Percentiles rank a stretch among this genome's conserved stretches.
Evolutionary conservation across 2,797 vertebrate genomes (phyloP).

Genomic region (Gymnocypris eckloni): DNA sequence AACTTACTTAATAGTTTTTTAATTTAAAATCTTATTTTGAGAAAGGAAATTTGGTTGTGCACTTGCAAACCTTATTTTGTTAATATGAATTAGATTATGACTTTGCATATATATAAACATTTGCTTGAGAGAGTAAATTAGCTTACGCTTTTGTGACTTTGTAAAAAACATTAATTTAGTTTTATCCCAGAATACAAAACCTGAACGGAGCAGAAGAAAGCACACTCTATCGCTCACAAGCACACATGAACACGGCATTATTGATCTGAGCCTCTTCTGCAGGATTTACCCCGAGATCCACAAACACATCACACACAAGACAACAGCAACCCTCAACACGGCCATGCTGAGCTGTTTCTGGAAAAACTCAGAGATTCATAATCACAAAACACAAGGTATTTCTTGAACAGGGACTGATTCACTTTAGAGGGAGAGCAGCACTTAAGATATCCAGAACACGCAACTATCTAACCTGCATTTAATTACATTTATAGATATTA

Average conservation of each 20-base stretch:
- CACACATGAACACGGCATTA: neutral
- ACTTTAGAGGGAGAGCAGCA: neutral
- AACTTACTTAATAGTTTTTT: neutral
- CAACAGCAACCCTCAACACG: neutral
- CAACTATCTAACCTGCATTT: too few species aligned
- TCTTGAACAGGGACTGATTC: neutral
- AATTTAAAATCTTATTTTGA: neutral
- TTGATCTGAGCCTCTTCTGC: neutral
- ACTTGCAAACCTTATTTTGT: neutral
- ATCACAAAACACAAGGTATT: neutral
- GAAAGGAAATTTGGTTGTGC: neutral
- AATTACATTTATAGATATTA: too few species aligned
- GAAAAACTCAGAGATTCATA: neutral
- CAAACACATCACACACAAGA: neutral
- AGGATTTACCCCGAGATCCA: conserved; percentile 1
- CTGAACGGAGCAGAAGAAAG: neutral
- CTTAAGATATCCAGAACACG: neutral
- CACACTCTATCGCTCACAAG: neutral
- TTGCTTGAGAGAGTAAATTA: neutral
- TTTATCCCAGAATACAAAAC: neutral
- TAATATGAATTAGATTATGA: neutral
- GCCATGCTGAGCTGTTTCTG: neutral
- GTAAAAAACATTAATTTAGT: neutral
- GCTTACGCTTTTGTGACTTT: neutral
- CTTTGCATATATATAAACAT: neutral